These are phyloP conservation scores for Leptinotarsa texana DNA, from an alignment of 1,140 invertebrate genomes.

Conservation along the genomic window DNA sequence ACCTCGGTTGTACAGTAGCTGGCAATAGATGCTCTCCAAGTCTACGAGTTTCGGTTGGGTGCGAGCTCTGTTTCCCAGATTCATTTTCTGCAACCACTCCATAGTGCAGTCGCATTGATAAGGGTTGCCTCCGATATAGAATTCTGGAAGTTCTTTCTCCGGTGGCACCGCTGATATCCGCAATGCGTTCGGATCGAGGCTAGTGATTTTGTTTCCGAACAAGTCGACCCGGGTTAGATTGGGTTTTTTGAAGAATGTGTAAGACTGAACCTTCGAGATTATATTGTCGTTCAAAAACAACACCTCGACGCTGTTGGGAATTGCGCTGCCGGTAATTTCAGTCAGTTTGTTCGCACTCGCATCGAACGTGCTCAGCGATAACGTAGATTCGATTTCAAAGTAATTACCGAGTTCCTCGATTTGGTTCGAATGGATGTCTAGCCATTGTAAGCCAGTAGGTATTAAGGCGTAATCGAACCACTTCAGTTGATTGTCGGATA, in stretches of 20 bases:
- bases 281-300: constrained; percentile 84
- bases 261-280: constrained; percentile 85
- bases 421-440: constrained; percentile 87
- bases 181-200: constrained; percentile 83
- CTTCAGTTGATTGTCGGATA: constrained; percentile 86
- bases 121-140: constrained; percentile 88
- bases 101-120: constrained; percentile 88
- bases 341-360: constrained; percentile 83
- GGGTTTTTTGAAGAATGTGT: constrained; percentile 91
- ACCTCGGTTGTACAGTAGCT: constrained; percentile 82
- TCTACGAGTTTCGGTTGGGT: constrained; percentile 87
- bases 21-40: constrained; percentile 84
- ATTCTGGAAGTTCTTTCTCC: constrained; percentile 81
- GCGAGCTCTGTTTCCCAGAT: constrained; percentile 72
- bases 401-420: constrained; percentile 88
- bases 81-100: constrained; percentile 83
- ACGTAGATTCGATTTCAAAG: constrained; percentile 82
- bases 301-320: constrained; percentile 85
- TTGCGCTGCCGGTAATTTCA: constrained; percentile 82
- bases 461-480: constrained; percentile 91
- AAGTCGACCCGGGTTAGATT: constrained; percentile 86
- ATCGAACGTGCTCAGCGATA: constrained; percentile 82
- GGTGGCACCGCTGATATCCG: constrained; percentile 78
- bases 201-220: constrained; percentile 81
- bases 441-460: constrained; percentile 84